A percentile compares a stretch with the other conserved stretches of the same genome.
These are phyloP conservation scores for Calephelis virginiensis DNA, from an alignment of 1,140 invertebrate species.

Conservation along the genomic window DNA sequence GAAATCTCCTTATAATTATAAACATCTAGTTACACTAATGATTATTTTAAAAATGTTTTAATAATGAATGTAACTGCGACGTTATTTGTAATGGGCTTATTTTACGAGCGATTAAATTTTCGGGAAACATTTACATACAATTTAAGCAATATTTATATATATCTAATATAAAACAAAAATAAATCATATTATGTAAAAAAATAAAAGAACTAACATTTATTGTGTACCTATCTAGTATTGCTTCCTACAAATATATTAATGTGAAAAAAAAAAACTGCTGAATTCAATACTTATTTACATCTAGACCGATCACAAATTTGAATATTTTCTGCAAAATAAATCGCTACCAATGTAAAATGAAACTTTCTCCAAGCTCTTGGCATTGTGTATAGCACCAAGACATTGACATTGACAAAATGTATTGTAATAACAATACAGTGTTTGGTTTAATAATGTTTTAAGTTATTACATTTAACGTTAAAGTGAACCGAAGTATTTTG, in stretches of 20 bases:
- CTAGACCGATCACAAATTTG: background rate
- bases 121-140: background rate
- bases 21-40: constrained; percentile 1
- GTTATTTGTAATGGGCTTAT: background rate
- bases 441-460: constrained; percentile 36
- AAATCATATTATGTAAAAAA: too few species aligned
- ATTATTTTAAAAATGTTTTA: constrained; percentile 9
- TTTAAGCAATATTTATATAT: too few species aligned
- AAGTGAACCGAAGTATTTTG: constrained; percentile 69
- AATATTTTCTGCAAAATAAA: background rate
- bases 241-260: too few species aligned
- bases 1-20: constrained; percentile 8
- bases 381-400: constrained; percentile 13
- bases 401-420: constrained; percentile 3
- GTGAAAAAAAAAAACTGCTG: too few species aligned
- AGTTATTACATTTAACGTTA: constrained; percentile 51
- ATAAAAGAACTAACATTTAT: too few species aligned
- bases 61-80: constrained; percentile 6
- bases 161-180: too few species aligned
- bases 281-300: too few species aligned
- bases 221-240: too few species aligned
- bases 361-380: background rate
- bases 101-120: background rate
- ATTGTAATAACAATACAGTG: constrained; percentile 9
- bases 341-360: background rate